Percentiles rank a stretch among this genome's conserved stretches.
Evolutionary conservation across 2,113 vertebrate genomes (phyloP).

Genomic region (Saccopteryx bilineata): DNA sequence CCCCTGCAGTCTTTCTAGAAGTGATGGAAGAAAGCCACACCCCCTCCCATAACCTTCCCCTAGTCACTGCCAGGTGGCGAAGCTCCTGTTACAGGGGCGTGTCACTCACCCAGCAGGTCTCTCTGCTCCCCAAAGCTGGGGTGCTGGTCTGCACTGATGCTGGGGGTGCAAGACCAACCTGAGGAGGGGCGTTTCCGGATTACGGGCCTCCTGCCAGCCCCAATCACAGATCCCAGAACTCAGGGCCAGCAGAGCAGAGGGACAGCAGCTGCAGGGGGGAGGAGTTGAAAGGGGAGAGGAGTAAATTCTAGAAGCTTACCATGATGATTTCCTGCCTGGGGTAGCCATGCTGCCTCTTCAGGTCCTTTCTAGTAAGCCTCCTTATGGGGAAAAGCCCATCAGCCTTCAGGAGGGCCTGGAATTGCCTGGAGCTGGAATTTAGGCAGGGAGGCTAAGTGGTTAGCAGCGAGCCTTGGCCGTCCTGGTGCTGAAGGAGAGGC

Average conservation of each 20-base stretch:
- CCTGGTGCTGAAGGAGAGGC: neutral
- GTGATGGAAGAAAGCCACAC: neutral
- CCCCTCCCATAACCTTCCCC: neutral
- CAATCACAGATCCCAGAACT: neutral
- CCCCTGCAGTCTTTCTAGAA: neutral
- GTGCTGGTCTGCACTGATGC: neutral
- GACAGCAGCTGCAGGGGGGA: neutral
- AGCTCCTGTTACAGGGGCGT: neutral
- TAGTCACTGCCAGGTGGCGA: neutral
- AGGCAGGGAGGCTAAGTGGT: neutral
- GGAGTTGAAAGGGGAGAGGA: fast-evolving
- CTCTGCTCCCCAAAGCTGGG: neutral
- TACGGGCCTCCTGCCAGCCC: neutral
- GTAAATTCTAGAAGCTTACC: neutral
- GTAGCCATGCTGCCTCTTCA: neutral
- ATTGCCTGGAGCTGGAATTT: neutral
- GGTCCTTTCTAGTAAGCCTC: neutral
- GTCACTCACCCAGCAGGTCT: neutral
- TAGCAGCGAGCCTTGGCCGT: fast-evolving
- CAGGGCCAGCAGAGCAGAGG: neutral
- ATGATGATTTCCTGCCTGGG: neutral
- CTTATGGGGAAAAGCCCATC: neutral
- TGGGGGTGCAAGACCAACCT: neutral
- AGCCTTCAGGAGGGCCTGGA: neutral
- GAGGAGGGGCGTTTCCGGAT: neutral